Evolutionary conservation across 2,888 invertebrate species (phyloP).

Genomic region (Dyspetes luteomarginatus): DNA sequence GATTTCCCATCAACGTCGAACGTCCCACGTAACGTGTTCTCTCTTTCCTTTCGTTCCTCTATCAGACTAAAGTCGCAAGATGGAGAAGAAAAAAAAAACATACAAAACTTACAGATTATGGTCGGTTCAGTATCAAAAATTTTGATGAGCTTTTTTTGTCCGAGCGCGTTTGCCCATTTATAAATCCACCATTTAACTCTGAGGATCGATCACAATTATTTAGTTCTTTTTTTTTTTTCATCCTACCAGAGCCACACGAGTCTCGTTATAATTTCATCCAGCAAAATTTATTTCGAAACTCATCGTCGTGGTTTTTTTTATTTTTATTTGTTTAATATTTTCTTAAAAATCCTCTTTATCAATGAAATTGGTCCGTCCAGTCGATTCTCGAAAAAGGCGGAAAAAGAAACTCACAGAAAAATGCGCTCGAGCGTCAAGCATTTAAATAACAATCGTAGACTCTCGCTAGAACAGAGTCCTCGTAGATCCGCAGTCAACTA

Average conservation of each 20-base stretch:
- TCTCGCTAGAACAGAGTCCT: slow-evolving; percentile 41
- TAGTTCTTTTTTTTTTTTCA: not conserved
- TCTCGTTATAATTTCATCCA: slow-evolving; percentile 66
- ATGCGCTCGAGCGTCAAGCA: slow-evolving; percentile 37
- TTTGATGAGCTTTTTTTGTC: slow-evolving; percentile 37
- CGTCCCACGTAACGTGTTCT: slow-evolving; percentile 40
- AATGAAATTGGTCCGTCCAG: slow-evolving; percentile 9
- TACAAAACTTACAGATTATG: slow-evolving; percentile 61
- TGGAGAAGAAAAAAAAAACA: slow-evolving; percentile 30
- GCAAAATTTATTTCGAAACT: slow-evolving; percentile 65
- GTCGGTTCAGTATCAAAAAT: slow-evolving; percentile 62
- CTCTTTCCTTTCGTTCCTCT: slow-evolving; percentile 23
- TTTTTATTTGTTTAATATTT: not conserved
- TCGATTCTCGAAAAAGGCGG: slow-evolving; percentile 3
- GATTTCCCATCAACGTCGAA: slow-evolving; percentile 61
- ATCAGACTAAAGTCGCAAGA: slow-evolving; percentile 46
- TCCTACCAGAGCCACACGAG: not conserved
- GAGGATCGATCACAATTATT: not conserved
- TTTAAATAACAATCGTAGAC: slow-evolving; percentile 53
- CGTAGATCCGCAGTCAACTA: slow-evolving; percentile 54
- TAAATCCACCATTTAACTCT: not conserved
- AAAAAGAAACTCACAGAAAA: slow-evolving; percentile 7
- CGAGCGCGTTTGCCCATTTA: slow-evolving; percentile 18
- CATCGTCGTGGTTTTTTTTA: not conserved
- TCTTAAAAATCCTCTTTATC: not conserved